Percentiles rank a stretch among this genome's conserved stretches.
These are phyloP conservation scores for Agriopis aurantiaria DNA, from an alignment of 2,888 invertebrate genomes.

Conservation along the genomic window DNA sequence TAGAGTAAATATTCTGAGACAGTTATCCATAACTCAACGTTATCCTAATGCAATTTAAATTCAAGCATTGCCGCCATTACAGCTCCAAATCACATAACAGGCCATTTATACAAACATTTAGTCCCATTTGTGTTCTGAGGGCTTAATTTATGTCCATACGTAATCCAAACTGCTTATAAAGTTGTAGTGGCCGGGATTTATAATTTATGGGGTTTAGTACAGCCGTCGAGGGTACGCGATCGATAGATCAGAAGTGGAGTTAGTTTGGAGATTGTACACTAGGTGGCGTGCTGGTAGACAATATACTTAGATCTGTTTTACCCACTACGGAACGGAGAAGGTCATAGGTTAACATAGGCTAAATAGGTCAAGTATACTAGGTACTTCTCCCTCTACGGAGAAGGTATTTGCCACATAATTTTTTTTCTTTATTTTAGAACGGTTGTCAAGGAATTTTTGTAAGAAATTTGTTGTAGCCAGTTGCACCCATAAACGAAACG, in stretches of 20 bases:
- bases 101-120: conserved; percentile 40
- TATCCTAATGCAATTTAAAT: conserved; percentile 37
- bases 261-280: conserved; percentile 2
- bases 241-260: conserved; percentile 44
- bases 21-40: conserved; percentile 25
- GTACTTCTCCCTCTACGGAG: too few species aligned
- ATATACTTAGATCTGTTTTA: not conserved
- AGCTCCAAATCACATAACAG: conserved; percentile 34
- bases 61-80: conserved; percentile 33
- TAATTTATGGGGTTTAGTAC: conserved; percentile 45
- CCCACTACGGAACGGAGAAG: too few species aligned
- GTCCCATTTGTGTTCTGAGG: conserved; percentile 44
- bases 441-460: too few species aligned
- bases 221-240: conserved; percentile 39
- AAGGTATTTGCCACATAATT: too few species aligned
- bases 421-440: too few species aligned
- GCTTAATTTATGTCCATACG: conserved; percentile 59
- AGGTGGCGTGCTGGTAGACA: not conserved
- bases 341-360: too few species aligned
- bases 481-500: too few species aligned
- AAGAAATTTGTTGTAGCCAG: too few species aligned
- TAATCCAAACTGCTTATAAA: conserved; percentile 56
- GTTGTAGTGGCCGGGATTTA: conserved; percentile 49
- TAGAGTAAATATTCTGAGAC: not conserved
- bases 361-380: too few species aligned